Conservation (phyloP, 2,888 invertebrate genomes). For the Buathra laborator region DNA sequence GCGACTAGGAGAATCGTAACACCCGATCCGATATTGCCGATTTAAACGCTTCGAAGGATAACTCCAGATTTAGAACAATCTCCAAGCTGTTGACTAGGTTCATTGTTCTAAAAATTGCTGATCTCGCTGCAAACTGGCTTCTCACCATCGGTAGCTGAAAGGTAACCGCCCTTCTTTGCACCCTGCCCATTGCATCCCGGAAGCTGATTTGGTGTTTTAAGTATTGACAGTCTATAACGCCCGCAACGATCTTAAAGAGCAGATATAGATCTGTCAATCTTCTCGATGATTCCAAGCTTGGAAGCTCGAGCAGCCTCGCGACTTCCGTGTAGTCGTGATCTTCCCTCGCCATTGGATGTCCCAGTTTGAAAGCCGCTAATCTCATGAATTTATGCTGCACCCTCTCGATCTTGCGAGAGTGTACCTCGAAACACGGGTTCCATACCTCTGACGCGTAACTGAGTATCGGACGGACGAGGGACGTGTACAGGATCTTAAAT, state of each 20-base stretch:
- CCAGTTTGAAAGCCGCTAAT: neutral
- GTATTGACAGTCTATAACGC: neutral
- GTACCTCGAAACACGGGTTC: neutral
- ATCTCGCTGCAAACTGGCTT: too few species aligned
- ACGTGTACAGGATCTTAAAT: neutral
- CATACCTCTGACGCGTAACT: neutral
- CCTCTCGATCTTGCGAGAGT: neutral
- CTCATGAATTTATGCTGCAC: neutral
- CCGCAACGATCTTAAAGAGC: neutral
- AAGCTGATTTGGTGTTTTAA: too few species aligned
- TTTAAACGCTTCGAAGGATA: too few species aligned
- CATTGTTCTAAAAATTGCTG: too few species aligned
- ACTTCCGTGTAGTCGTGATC: neutral
- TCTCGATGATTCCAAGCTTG: neutral
- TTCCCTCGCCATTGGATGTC: neutral
- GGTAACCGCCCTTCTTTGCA: too few species aligned
- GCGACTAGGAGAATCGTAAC: too few species aligned
- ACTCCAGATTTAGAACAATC: too few species aligned
- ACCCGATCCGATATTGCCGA: too few species aligned
- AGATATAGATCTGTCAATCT: neutral
- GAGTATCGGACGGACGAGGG: neutral
- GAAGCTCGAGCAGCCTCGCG: neutral
- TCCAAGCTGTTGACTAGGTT: too few species aligned
- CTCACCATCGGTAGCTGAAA: too few species aligned
- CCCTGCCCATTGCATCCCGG: too few species aligned